Evolutionary conservation across 2,113 vertebrate genomes (phyloP), one percentile per base, ranked within the genome.

Genomic region (Bathybates hornii): DNA sequence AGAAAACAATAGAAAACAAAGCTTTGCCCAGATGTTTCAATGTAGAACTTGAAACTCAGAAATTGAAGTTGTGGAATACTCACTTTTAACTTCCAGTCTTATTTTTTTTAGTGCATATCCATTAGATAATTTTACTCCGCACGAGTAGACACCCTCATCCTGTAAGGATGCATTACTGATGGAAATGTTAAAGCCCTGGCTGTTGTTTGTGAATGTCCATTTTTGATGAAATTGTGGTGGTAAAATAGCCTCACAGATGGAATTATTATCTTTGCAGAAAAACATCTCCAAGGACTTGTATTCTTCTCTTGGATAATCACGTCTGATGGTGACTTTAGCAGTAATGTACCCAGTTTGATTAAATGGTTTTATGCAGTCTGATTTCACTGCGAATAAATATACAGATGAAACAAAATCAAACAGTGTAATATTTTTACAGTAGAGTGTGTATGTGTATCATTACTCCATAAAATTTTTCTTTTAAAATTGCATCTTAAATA

Each of bases 141-240:
- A 91, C 84, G 79, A 85, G 84, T 93, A 93, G 53, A 53, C 16
- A 24, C 79, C 88, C 32, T 4, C 9, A 14, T 88, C 3, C 2
- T 29, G 2, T 45, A 12, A 8, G 21, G 53, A 83, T 4, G 86
- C 32, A 0, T 38, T 2, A 13, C 34, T 87, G 79, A 93, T 91
- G 86, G 88, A 81, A 5, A 89, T 0, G 5, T 0, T 66, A 41
- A 85, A 54, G 48, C 11, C 9, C 3, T 2, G 21, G 4, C 1
- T 8, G 9, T 16, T 61, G 14, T 66, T 6, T 34, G 19, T 66
- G 29, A 84, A 82, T 5, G 2, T 13, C 24, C 38, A 24, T 1
- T 48, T 13, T 19, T 1, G 9, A 66, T 27, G 16, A 9, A 38
- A 45, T 41, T 34, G 2, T 5, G 57, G 4, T 29, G 79, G 34